Evolutionary conservation across 92 coral and sea anemone genomes (phyloP).

Genomic region (Heteractis magnifica): DNA sequence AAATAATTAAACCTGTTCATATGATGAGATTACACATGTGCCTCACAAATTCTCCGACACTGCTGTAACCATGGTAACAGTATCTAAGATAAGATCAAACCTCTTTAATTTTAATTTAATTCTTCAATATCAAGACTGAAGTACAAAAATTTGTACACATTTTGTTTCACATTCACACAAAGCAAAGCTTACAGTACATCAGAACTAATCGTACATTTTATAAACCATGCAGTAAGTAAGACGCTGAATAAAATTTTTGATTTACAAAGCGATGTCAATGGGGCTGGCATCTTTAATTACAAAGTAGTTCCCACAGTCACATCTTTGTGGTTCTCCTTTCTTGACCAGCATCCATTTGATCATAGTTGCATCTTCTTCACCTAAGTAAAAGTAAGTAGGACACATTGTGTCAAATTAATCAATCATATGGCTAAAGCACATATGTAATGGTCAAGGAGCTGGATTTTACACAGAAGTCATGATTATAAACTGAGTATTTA

Average conservation of each 20-base stretch:
- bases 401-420: too few species aligned
- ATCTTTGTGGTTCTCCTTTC: slow-evolving; percentile 71
- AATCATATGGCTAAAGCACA: too few species aligned
- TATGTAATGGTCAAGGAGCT: too few species aligned
- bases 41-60: too few species aligned
- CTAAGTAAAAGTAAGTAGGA: slow-evolving; percentile 24
- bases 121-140: slow-evolving; percentile 5
- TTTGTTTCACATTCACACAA: background rate
- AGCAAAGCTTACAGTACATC: background rate
- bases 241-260: background rate
- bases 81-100: background rate
- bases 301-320: slow-evolving; percentile 82
- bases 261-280: slow-evolving; percentile 40
- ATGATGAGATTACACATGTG: too few species aligned
- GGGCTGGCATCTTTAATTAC: slow-evolving; percentile 66
- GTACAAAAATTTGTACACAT: slow-evolving; percentile 9
- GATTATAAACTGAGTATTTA: too few species aligned
- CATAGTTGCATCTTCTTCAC: slow-evolving; percentile 91
- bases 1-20: too few species aligned
- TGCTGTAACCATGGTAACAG: background rate
- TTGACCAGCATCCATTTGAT: slow-evolving; percentile 81
- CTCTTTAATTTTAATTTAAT: background rate
- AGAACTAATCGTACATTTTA: background rate
- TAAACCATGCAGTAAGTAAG: background rate
- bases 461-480: too few species aligned